Percentiles rank a stretch among this genome's conserved stretches.
These are phyloP conservation scores for human DNA, from an alignment of 2,113 vertebrate genomes.

Conservation along the genomic window GRCh38 chrX:14490001-14490500, in stretches of 20 bases:
- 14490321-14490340: background rate
- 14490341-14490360: background rate
- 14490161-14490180: background rate
- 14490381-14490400: slow-evolving; percentile 13
- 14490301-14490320: background rate
- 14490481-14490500: slow-evolving; percentile 50
- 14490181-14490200: background rate
- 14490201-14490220: background rate
- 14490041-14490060: background rate
- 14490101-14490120: background rate
- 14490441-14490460: slow-evolving; percentile 13
- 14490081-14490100: background rate
- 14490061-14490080: background rate
- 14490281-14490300: background rate
- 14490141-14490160: background rate
- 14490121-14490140: background rate
- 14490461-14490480: slow-evolving; percentile 19
- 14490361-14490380: background rate
- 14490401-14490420: slow-evolving; percentile 39
- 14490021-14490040: background rate
- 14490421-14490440: slow-evolving; percentile 41
- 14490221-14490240: background rate
- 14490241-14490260: background rate
- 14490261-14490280: background rate
- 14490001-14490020: background rate